Evolutionary conservation across 2,888 invertebrate genomes (phyloP).

Genomic region (Matsumyia berberina): DNA sequence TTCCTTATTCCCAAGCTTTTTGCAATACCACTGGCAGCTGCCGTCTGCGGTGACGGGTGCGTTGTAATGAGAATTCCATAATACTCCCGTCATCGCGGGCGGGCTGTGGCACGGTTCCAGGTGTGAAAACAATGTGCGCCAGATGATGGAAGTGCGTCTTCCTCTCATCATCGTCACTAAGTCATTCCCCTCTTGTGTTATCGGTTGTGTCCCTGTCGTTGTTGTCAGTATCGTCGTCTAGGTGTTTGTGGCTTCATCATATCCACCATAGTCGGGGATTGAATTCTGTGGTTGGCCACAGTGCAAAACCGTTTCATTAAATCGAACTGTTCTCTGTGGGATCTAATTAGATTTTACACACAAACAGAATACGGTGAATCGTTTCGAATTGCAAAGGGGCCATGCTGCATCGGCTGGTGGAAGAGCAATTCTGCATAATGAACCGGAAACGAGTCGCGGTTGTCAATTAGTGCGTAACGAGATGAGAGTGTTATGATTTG

Average conservation of each 20-base stretch:
- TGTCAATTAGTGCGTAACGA: conserved; percentile 2
- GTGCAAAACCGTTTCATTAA: conserved; percentile 59
- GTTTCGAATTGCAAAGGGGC: conserved; percentile 1
- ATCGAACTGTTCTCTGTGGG: conserved; percentile 37
- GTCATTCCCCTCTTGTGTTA: neutral
- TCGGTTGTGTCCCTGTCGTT: too few relatives aligned
- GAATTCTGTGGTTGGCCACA: conserved; percentile 50
- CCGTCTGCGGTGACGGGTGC: conserved; percentile 31
- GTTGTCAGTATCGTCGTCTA: conserved; percentile 14
- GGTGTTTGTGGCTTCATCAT: conserved; percentile 28
- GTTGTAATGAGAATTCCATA: conserved; percentile 42
- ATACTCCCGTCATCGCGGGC: conserved; percentile 12
- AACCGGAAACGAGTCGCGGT: conserved; percentile 18
- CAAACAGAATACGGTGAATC: conserved; percentile 21
- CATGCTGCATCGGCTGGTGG: neutral
- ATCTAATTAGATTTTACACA: conserved; percentile 49
- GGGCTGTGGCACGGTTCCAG: neutral
- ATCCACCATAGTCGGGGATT: conserved; percentile 25
- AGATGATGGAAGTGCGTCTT: conserved; percentile 42
- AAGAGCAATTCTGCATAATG: conserved; percentile 30
- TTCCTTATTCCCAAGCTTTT: conserved; percentile 18
- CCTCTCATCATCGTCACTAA: conserved; percentile 3
- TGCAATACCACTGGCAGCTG: conserved; percentile 8
- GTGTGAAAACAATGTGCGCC: conserved; percentile 32
- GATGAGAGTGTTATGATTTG: neutral